A percentile compares a stretch with the other conserved stretches of the same genome.
Conservation (phyloP, 2,888 invertebrate species). For the Nomada fabriciana region DNA sequence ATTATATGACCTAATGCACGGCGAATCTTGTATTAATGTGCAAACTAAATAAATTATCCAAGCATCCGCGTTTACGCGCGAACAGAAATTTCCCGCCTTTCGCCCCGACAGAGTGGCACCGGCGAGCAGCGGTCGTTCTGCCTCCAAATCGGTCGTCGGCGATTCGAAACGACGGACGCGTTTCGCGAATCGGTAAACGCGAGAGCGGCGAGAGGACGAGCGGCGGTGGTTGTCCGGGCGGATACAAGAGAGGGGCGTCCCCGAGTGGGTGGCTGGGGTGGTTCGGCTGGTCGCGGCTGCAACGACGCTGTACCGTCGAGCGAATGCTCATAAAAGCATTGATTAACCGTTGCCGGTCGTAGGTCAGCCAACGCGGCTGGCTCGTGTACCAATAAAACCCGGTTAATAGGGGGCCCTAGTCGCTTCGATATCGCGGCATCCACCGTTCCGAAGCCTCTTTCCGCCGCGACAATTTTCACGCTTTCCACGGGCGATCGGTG, state of each 20-base stretch:
- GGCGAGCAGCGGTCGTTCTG: neutral
- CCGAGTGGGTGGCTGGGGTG: slow-evolving; percentile 42
- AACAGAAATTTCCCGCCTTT: slow-evolving; percentile 1
- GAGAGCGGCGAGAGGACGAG: neutral
- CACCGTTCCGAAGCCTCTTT: slow-evolving; percentile 43
- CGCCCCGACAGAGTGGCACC: neutral
- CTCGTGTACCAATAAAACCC: slow-evolving; percentile 77
- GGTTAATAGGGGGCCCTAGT: slow-evolving; percentile 74
- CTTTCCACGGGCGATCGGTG: neutral
- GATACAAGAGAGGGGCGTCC: slow-evolving; percentile 43
- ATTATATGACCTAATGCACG: slow-evolving; percentile 71
- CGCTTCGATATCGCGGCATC: slow-evolving; percentile 69
- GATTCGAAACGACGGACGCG: slow-evolving; percentile 16
- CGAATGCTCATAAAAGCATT: slow-evolving; percentile 82
- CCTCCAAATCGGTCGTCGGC: neutral
- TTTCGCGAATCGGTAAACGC: slow-evolving; percentile 24
- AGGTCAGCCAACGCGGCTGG: slow-evolving; percentile 72
- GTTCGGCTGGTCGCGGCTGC: slow-evolving; percentile 51
- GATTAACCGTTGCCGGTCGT: slow-evolving; percentile 82
- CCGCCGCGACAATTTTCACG: slow-evolving; percentile 54
- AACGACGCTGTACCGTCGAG: slow-evolving; percentile 66
- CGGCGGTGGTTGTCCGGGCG: slow-evolving; percentile 9
- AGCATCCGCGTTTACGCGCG: slow-evolving; percentile 42
- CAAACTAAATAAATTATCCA: slow-evolving; percentile 68
- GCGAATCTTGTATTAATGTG: slow-evolving; percentile 71